Conservation (phyloP, 2,113 vertebrate genomes). For the Clarias gariepinus region DNA sequence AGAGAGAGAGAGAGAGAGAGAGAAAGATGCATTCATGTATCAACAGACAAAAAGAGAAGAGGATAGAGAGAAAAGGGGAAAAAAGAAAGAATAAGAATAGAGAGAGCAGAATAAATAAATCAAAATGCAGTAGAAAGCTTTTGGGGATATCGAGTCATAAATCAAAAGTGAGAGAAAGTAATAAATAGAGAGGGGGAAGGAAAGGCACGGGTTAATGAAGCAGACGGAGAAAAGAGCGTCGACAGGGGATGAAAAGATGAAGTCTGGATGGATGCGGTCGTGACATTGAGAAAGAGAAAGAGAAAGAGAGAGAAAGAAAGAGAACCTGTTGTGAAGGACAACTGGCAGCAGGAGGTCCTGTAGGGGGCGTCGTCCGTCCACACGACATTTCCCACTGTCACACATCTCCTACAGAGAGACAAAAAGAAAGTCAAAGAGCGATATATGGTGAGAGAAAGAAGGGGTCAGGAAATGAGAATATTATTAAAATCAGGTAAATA, state of each 20-base stretch:
- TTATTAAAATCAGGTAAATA: neutral
- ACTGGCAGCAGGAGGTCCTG: conserved; percentile 79
- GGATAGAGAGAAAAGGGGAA: neutral
- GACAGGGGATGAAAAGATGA: neutral
- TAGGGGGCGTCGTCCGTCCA: conserved; percentile 64
- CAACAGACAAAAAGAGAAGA: neutral
- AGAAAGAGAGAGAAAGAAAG: conserved; percentile 10
- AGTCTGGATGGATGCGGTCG: neutral
- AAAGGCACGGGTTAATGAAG: neutral
- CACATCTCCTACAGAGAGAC: conserved; percentile 76
- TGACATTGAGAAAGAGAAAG: neutral
- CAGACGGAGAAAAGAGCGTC: neutral
- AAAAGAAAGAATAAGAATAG: too few relatives aligned
- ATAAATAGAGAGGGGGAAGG: neutral
- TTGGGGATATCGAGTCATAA: neutral
- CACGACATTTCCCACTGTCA: conserved; percentile 64
- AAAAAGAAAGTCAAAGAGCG: neutral
- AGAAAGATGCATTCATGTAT: neutral
- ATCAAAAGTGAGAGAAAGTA: conserved; percentile 3
- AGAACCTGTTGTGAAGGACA: conserved; percentile 76
- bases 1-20: neutral
- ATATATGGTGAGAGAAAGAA: neutral
- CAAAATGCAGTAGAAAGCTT: neutral
- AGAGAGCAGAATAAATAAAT: neutral
- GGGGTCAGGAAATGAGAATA: neutral